Evolutionary conservation across 1,140 invertebrate genomes (phyloP).

Genomic region (Diabrotica virgifera): DNA sequence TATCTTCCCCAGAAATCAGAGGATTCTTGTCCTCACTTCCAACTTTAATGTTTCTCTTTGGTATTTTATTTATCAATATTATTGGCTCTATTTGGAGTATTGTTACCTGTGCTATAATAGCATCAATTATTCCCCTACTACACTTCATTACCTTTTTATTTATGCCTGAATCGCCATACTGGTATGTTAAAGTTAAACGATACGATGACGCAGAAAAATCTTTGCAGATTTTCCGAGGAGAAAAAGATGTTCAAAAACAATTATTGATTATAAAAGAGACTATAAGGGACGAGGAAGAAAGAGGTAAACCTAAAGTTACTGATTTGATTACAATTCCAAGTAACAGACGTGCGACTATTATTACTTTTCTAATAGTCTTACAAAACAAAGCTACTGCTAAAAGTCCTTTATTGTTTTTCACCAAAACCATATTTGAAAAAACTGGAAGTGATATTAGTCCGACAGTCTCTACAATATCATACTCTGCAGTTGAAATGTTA

Average conservation of each 20-base stretch:
- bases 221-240: constrained; percentile 60
- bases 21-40: constrained; percentile 48
- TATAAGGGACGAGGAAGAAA: constrained; percentile 34
- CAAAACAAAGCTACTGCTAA: constrained; percentile 73
- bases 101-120: constrained; percentile 55
- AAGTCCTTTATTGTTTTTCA: constrained; percentile 60
- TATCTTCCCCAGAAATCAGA: constrained; percentile 63
- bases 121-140: constrained; percentile 56
- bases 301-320: neutral
- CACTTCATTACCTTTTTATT: constrained; percentile 62
- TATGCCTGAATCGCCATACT: constrained; percentile 78
- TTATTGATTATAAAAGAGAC: constrained; percentile 58
- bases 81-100: constrained; percentile 61
- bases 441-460: neutral
- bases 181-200: constrained; percentile 57
- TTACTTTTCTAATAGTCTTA: constrained; percentile 58
- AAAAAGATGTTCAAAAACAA: constrained; percentile 57
- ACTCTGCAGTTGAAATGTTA: constrained; percentile 6
- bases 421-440: constrained; percentile 7
- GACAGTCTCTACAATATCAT: constrained; percentile 5
- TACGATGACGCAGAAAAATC: constrained; percentile 60
- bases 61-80: constrained; percentile 64
- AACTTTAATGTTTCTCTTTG: constrained; percentile 48
- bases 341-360: constrained; percentile 1
- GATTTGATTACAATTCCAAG: constrained; percentile 9